These are phyloP conservation scores for Sciurus carolinensis DNA, from an alignment of 2,797 vertebrate genomes.

Conservation along the genomic window DNA sequence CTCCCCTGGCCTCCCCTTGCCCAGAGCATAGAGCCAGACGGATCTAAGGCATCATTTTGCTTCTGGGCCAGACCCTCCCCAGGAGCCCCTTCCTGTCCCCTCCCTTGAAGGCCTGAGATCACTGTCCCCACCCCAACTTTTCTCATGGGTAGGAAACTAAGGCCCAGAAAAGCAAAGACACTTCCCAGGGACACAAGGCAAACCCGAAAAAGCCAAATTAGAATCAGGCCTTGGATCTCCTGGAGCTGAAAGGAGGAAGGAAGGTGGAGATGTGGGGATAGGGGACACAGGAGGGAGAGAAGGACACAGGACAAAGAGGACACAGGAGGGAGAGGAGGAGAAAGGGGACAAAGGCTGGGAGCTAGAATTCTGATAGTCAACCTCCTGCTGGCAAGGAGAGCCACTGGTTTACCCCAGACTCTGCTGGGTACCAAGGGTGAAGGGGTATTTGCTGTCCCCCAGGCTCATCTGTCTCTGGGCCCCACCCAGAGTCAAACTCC, in stretches of 20 bases:
- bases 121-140: background rate
- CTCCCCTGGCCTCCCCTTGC: background rate
- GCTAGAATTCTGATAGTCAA: background rate
- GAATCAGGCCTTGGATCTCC: background rate
- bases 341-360: background rate
- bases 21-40: background rate
- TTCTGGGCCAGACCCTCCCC: background rate
- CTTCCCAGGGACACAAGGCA: background rate
- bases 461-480: background rate
- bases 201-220: background rate
- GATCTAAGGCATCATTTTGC: background rate
- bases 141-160: slow-evolving; percentile 28
- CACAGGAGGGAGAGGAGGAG: background rate
- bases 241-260: background rate
- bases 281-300: background rate
- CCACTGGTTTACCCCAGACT: background rate
- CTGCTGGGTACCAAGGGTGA: background rate
- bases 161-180: background rate
- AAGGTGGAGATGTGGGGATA: background rate
- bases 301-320: no score
- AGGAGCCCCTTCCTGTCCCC: background rate
- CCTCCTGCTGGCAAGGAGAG: background rate
- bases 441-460: background rate
- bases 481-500: slow-evolving; percentile 71
- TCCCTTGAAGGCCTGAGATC: background rate